These are phyloP conservation scores for Psammodynastes pulverulentus DNA, from an alignment of 2,113 vertebrate genomes.

Conservation along the genomic window DNA sequence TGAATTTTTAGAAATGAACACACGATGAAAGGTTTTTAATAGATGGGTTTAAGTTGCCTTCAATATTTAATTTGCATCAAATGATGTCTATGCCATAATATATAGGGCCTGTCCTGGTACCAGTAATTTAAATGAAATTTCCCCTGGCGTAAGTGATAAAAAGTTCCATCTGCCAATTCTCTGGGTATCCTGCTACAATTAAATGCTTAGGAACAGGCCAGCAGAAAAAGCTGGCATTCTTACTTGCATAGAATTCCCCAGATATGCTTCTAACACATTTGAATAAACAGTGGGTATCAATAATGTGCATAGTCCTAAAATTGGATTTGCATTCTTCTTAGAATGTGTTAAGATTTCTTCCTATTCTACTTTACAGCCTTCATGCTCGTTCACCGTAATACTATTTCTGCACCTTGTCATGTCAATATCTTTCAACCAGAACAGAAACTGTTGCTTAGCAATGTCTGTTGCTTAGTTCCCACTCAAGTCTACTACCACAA, in stretches of 20 bases:
- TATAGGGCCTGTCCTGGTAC: neutral
- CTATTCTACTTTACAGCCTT: neutral
- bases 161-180: neutral
- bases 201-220: neutral
- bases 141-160: neutral
- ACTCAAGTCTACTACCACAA: neutral
- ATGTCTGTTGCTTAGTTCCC: neutral
- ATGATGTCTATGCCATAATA: neutral
- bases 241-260: neutral
- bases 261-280: neutral
- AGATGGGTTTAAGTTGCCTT: neutral
- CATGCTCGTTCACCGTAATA: neutral
- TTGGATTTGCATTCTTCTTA: neutral
- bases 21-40: neutral
- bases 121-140: neutral
- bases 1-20: neutral
- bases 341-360: neutral
- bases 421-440: neutral
- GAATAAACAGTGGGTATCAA: neutral
- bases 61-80: neutral
- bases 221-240: neutral
- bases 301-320: neutral
- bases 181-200: neutral
- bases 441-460: conserved; percentile 5
- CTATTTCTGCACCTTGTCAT: neutral